phyloP scores from a whole-genome alignment of 2,888 invertebrate genomes.

The Folsomia candida region DNA sequence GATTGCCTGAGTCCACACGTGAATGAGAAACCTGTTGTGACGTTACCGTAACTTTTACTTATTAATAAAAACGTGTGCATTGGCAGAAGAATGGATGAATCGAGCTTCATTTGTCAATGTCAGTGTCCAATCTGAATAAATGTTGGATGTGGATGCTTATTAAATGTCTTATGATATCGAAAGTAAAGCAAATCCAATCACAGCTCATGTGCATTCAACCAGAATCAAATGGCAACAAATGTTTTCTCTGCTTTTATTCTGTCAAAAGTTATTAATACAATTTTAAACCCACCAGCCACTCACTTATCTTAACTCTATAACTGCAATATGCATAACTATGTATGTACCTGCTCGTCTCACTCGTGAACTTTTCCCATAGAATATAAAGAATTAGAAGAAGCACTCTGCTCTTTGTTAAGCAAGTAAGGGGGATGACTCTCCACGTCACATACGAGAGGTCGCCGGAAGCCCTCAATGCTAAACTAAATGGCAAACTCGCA shows the following conservation, averaged over 20 bases:
- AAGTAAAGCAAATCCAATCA: not conserved
- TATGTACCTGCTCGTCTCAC: too few species aligned
- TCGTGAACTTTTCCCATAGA: not conserved
- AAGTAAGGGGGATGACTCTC: too few species aligned
- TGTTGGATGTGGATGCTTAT: not conserved
- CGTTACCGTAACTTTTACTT: conserved; percentile 10
- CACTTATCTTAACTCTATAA: not conserved
- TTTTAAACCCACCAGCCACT: not conserved
- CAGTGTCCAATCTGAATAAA: conserved; percentile 9
- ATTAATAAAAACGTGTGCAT: conserved; percentile 8
- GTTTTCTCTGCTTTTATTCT: not conserved
- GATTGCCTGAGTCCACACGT: not conserved
- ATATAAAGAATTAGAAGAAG: too few species aligned
- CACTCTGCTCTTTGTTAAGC: too few species aligned
- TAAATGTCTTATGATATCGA: not conserved
- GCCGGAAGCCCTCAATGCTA: too few species aligned
- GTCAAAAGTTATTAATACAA: not conserved
- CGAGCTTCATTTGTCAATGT: conserved; percentile 19
- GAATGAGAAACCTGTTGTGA: too few species aligned
- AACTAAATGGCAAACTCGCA: too few species aligned
- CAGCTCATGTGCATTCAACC: not conserved
- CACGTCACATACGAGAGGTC: too few species aligned
- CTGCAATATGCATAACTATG: not conserved
- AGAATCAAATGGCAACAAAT: not conserved
- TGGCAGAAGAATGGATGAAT: not conserved